Evolutionary conservation across 2,797 vertebrate species (phyloP).

Genomic region (Uromys caudimaculatus): DNA sequence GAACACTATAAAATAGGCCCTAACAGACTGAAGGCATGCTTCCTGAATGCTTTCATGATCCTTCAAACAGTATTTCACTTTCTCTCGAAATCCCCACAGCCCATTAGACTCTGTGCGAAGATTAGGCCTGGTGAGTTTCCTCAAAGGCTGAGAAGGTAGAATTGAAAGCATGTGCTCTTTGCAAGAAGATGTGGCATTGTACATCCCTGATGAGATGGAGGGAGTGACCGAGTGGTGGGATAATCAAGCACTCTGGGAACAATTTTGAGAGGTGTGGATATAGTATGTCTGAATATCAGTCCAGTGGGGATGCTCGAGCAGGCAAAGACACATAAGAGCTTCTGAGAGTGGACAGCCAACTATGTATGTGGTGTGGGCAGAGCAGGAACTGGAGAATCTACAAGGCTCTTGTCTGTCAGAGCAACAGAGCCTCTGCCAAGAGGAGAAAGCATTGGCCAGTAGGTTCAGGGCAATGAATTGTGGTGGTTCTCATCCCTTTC

Average conservation of each 20-base stretch:
- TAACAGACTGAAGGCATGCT: not conserved
- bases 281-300: not conserved
- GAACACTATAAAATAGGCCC: not conserved
- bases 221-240: not conserved
- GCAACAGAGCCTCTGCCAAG: not conserved
- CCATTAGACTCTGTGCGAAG: not conserved
- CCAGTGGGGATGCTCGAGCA: not conserved
- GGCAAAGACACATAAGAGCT: not conserved
- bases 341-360: not conserved
- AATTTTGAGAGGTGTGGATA: not conserved
- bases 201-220: not conserved
- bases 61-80: conserved; percentile 7
- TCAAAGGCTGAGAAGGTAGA: not conserved
- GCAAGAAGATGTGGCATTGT: not conserved
- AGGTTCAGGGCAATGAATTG: not conserved
- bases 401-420: not conserved
- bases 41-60: not conserved
- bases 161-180: not conserved
- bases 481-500: not conserved
- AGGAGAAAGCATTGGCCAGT: not conserved
- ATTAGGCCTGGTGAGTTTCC: not conserved
- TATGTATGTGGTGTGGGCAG: not conserved
- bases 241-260: not conserved
- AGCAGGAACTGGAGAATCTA: not conserved
- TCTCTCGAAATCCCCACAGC: not conserved